phyloP scores from a whole-genome alignment of 2,113 vertebrate species.

The Nerophis ophidion region DNA sequence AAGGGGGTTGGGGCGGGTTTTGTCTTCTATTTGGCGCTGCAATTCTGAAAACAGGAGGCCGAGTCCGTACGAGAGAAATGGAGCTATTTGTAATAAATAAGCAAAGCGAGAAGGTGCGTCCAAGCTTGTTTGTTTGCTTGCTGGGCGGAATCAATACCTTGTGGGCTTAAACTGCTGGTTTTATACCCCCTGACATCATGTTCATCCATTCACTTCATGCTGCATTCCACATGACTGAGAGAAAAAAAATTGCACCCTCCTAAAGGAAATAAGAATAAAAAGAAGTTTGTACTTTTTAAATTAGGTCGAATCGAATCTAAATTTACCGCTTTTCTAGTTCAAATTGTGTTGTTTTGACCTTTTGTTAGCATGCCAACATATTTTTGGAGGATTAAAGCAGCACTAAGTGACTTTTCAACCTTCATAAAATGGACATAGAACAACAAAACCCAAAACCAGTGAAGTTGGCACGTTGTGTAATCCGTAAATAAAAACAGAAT shows the following conservation, averaged over 20 bases:
- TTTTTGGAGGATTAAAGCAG: no score
- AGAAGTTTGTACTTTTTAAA: background rate
- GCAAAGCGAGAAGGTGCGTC: constrained; percentile 26
- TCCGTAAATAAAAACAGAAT: no score
- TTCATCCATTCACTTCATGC: constrained; percentile 7
- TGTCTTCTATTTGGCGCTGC: constrained; percentile 32
- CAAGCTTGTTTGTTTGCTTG: constrained; percentile 5
- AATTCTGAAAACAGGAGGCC: constrained; percentile 39
- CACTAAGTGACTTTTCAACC: no score
- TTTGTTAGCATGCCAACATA: no score
- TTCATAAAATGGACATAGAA: no score
- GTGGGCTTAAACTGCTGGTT: constrained; percentile 2
- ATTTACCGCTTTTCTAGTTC: background rate
- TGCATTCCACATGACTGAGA: background rate
- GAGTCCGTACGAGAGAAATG: constrained; percentile 29
- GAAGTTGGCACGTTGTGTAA: no score
- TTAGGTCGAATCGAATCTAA: no score
- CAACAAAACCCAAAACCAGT: no score
- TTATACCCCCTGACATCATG: constrained; percentile 9
- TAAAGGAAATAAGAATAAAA: background rate
- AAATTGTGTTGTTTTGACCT: no score
- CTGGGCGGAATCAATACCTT: constrained; percentile 7
- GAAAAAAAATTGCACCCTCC: background rate
- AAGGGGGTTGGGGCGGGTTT: constrained; percentile 1
- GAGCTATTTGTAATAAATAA: constrained; percentile 36